Conservation (phyloP, 2,113 vertebrate species). For the Arenaria interpres region DNA sequence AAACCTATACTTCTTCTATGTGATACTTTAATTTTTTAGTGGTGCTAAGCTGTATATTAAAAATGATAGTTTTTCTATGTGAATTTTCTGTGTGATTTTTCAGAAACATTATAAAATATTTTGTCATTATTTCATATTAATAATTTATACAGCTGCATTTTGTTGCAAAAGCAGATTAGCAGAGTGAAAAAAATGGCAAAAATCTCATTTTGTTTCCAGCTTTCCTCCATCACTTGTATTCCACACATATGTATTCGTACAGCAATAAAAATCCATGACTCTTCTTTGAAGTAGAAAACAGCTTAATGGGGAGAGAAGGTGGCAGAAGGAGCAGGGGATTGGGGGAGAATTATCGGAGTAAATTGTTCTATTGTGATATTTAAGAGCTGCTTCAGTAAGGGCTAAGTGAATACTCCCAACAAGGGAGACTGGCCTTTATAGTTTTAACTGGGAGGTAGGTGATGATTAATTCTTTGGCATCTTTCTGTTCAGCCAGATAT, state of each 20-base stretch:
- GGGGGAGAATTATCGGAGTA: background rate
- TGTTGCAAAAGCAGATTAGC: constrained; percentile 16
- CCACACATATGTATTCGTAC: background rate
- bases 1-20: background rate
- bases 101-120: constrained; percentile 14
- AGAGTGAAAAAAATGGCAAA: background rate
- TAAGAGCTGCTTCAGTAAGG: constrained; percentile 53
- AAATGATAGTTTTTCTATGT: background rate
- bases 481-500: constrained; percentile 4
- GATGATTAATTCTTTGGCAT: constrained; percentile 63
- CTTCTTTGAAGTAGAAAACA: background rate
- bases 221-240: background rate
- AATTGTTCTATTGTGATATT: constrained; percentile 23
- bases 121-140: constrained; percentile 10
- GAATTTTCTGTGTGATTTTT: background rate
- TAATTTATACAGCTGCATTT: background rate
- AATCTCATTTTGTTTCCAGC: background rate
- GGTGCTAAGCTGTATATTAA: background rate
- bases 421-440: constrained; percentile 34
- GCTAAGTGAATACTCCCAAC: constrained; percentile 42
- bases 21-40: background rate
- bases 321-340: background rate
- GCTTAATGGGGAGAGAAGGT: background rate
- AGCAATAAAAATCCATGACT: background rate
- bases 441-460: constrained; percentile 42